These are phyloP conservation scores for Podocnemis expansa DNA, from an alignment of 2,113 vertebrate genomes.

Conservation along the genomic window DNA sequence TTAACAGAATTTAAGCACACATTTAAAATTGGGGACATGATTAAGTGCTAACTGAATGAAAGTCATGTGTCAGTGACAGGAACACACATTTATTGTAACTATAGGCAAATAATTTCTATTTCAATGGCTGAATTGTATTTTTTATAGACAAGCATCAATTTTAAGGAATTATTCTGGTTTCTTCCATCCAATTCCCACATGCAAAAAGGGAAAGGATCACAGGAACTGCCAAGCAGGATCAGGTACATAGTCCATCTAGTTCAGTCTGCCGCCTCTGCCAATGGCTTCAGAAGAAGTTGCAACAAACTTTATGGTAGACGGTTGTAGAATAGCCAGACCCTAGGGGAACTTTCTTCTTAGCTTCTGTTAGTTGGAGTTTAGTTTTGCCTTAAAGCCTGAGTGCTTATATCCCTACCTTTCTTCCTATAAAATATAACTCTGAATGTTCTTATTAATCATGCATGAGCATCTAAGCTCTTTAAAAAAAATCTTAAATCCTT, in stretches of 20 bases:
- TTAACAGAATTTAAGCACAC: not conserved
- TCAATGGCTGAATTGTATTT: not conserved
- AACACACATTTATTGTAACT: not conserved
- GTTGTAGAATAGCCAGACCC: conserved; percentile 15
- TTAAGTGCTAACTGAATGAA: not conserved
- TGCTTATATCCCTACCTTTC: not conserved
- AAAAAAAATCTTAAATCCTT: not conserved
- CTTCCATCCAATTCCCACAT: not conserved
- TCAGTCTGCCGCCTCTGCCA: not conserved
- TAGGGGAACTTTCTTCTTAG: not conserved
- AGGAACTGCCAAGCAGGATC: not conserved
- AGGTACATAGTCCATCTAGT: not conserved
- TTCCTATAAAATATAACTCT: not conserved
- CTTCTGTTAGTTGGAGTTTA: not conserved
- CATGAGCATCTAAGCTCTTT: not conserved
- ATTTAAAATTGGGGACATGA: not conserved
- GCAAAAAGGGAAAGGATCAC: not conserved
- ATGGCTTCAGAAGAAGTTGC: not conserved
- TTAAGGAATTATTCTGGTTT: not conserved
- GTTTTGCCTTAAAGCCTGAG: not conserved
- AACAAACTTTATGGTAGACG: not conserved
- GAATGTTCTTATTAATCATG: not conserved
- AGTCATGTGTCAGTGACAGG: not conserved
- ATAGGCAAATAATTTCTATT: not conserved
- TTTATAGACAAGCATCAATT: not conserved